Evolutionary conservation across 35 echinoderm and acorn worm species (phyloP), one percentile per base, ranked within the genome.

Genomic region (Lytechinus pictus): DNA sequence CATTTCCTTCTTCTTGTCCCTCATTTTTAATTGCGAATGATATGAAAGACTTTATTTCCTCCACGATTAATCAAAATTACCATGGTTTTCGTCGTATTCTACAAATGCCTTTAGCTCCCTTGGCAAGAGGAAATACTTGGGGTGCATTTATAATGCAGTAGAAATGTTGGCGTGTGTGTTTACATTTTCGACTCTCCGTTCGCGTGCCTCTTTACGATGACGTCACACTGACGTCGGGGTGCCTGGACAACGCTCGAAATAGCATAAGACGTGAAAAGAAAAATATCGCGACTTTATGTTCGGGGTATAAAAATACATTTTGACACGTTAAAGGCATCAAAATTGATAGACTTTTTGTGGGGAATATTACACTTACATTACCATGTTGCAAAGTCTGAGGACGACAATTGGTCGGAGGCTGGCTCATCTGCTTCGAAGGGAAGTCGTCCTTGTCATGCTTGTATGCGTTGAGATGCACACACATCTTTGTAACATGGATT

Each of bases 201-300:
- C 88, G 88, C 88, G 88, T 90, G 88, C 88, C 88, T 54, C 88
- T 90, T 54, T 3, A 44, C 88, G 88, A 90, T 90, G 88, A 90
- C 88, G 88, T 90, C 88, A 90, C 27, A 90, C 88, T 90, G 88
- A 90, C 88, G 88, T 90, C 10, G 28, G 88, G 29, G 88, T 90
- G 52, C 88, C 88, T 90, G 88, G 88, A 90, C 52, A 54, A 90
- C 88, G 28, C 88, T 90, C 33, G 88, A 90, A 90, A 90, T 90
- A 90, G 88, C 88, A 33, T 44, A 90, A 90, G 88, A 90, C 88
- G 88, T 90, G 88, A 90, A 90, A 90, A 90, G 88, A 90, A 90
- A 90, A 90, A 90, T 90, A 90, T 90, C 88, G 88, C 88, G 88
- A 90, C 88, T 90, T 90, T 90, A 90, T 90, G 88, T 90, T 52